Evolutionary conservation across 2,797 vertebrate genomes (phyloP), one percentile per base, ranked within the genome.

Genomic region (Gephyroberyx darwinii): DNA sequence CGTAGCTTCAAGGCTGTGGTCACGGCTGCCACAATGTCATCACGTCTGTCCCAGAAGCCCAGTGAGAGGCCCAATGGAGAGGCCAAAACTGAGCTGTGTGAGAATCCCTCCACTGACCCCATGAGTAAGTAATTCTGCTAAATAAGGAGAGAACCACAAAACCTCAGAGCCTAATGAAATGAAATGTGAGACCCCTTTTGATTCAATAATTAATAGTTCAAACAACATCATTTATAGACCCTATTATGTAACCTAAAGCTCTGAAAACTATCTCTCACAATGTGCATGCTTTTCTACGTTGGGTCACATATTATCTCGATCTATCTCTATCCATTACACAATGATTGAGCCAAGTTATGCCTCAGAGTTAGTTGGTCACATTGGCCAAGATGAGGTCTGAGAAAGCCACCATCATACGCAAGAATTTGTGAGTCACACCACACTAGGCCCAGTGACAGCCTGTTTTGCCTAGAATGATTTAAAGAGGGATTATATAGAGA

Each of bases 1-100:
- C 96, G 98, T 62, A 98, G 97, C 93, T 99, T 99, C 94, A 99
- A 99, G 93, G 97, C 97, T 0, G 96, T 99, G 86, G 98, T 98
- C 84, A 99, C 98, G 1, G 97, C 97, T 56, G 98, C 98, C 69
- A 98, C 98, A 80, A 99, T 99, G 98, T 99, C 98, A 4, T 96
- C 97, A 0, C 95, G 97, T 52, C 94, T 99, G 78, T 96, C 97
- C 2, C 96, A 98, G 93, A 99, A 99, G 80, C 92, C 98, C 84
- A 96, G 92, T 47, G 98, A 99, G 91, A 93, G 97, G 65, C 98
- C 98, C 91, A 99, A 99, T 17, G 98, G 98, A 57, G 97, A 99
- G 88, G 97, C 96, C 69, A 99, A 97, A 90, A 99, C 98, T 0
- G 98, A 99, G 88, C 95, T 99, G 62, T 99, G 97, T 71, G 97